Conservation (phyloP, 2,888 invertebrate species). For the Nowickia ferox region DNA sequence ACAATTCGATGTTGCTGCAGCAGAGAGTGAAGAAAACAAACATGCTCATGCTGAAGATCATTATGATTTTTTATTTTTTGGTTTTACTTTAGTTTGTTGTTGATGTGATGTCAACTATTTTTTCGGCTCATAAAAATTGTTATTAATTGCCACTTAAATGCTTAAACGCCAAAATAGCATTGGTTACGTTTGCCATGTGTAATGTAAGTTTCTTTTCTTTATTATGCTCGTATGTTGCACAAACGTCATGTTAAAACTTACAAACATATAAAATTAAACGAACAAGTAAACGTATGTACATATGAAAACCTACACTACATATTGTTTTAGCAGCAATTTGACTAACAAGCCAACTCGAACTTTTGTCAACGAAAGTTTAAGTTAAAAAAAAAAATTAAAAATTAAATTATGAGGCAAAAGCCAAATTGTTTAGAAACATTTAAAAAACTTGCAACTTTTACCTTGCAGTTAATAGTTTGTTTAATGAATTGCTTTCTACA, state of each 20-base stretch:
- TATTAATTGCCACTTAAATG: slow-evolving; percentile 83
- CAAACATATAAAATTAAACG: slow-evolving; percentile 3
- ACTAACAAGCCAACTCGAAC: slow-evolving; percentile 51
- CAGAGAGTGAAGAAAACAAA: not conserved
- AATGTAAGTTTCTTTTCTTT: slow-evolving; percentile 43
- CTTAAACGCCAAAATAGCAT: slow-evolving; percentile 80
- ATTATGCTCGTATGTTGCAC: slow-evolving; percentile 15
- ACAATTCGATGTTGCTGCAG: slow-evolving; percentile 32
- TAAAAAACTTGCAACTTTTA: not conserved
- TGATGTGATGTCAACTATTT: slow-evolving; percentile 82
- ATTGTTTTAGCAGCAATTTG: slow-evolving; percentile 11
- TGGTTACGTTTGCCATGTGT: slow-evolving; percentile 46
- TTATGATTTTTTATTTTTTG: slow-evolving; percentile 52
- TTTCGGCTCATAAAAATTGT: slow-evolving; percentile 83
- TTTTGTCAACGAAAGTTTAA: slow-evolving; percentile 40
- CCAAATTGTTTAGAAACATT: not conserved
- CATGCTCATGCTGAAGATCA: slow-evolving; percentile 48
- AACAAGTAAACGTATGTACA: not conserved
- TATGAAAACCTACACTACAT: no score
- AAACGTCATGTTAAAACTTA: slow-evolving; percentile 48
- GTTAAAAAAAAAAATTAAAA: not conserved
- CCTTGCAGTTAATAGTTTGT: slow-evolving; percentile 9
- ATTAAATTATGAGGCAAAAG: slow-evolving; percentile 22
- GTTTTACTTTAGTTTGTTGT: slow-evolving; percentile 46
- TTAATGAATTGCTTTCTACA: not conserved